Base-by-base conservation (phyloP, 2,113 vertebrate species). In the Hipposideros armiger region DNA sequence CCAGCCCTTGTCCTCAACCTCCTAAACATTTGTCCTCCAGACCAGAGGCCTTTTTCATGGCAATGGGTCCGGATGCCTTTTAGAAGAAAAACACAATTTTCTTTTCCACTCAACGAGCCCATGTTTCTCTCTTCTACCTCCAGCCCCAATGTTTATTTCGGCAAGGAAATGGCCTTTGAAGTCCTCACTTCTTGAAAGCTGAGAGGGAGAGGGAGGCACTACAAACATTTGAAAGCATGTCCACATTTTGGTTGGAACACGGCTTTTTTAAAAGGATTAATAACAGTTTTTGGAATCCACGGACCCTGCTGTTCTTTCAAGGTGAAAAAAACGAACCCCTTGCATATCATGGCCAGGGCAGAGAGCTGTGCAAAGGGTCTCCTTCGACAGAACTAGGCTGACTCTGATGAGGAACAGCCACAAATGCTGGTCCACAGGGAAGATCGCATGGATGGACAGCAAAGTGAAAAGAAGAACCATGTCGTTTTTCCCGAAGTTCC, bases 141-240 rank as follows among this genome's bases (percentile, higher is more conserved):
- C 69, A 86, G 69, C 50, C 81, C 50, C 84, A n/a, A 3, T 97
- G 97, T 98, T 97, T 97, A 98, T 96, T 97, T 97, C 96, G 13
- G 95, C 94, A 84, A 70, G 91, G 96, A 97, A 97, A 98, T 86
- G 50, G 97, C 86, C 97, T 98, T 69, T 95, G 96, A 93, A 91
- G 98, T 95, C 96, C 93, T 95, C 8, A 3, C 76, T 87, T 93
- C 90, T 84, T 95, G 92, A 96, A 96, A 97, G 88, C 66, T 26
- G 66, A 95, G 95, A 96, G 82, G 81, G 85, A 95, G 95, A 95
- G 81, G 95, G 98, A 96, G 95, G 98, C 93, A 97, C 96, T 97
- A 94, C 98, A 98, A 98, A 98, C 95, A 97, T 97, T 97, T 94
- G 95, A 95, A 98, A 98, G 87, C 94, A 95, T 96, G 97, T 97